Conservation (phyloP, 2,888 invertebrate genomes). For the Aspidapion aeneum region DNA sequence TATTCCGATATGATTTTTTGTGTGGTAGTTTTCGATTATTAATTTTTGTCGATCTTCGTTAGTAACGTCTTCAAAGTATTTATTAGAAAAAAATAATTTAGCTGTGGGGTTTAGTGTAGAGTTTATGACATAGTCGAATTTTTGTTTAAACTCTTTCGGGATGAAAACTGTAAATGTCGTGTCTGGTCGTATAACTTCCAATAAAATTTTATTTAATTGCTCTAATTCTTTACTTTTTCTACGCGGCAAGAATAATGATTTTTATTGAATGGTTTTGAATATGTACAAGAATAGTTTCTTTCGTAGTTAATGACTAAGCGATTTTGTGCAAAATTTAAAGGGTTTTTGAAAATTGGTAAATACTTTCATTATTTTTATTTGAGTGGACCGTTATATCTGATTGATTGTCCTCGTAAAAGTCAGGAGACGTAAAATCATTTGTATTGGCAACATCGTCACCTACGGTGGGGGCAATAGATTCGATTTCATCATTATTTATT, state of each 20-base stretch:
- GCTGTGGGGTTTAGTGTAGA: neutral
- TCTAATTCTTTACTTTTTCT: neutral
- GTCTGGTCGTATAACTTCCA: neutral
- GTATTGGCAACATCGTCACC: too few relatives aligned
- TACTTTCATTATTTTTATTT: neutral
- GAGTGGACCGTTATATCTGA: neutral
- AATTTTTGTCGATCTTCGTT: neutral
- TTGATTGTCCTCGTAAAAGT: neutral
- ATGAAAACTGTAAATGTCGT: neutral
- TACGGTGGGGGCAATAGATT: too few relatives aligned
- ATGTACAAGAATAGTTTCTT: neutral
- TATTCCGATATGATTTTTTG: slow-evolving; percentile 48
- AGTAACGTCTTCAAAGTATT: neutral
- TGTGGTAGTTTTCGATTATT: neutral
- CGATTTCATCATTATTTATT: too few relatives aligned
- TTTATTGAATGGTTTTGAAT: neutral
- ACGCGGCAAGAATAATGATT: slow-evolving; percentile 1
- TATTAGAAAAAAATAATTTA: neutral
- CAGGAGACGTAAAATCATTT: neutral
- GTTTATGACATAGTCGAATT: neutral
- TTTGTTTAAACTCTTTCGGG: neutral
- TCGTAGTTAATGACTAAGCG: slow-evolving; percentile 1
- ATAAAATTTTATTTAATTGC: neutral
- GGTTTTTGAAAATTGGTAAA: neutral
- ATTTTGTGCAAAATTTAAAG: neutral